Conservation (phyloP, 2,797 vertebrate species). For the Meriones psammophilus region DNA sequence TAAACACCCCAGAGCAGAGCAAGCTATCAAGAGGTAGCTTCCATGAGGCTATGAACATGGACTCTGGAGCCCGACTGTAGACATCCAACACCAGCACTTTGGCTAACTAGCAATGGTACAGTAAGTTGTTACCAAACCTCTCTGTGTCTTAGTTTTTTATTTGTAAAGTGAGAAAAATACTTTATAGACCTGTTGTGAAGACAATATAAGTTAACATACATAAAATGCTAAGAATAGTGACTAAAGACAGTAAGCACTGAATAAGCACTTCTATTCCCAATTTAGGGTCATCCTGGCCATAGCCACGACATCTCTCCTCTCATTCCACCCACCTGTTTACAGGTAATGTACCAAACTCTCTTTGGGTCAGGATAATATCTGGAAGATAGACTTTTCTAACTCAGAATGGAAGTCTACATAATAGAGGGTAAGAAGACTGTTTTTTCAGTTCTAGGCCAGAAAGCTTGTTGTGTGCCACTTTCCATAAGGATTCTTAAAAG, state of each 20-base stretch:
- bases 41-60: constrained; percentile 40
- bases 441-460: constrained; percentile 59
- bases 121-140: constrained; percentile 23
- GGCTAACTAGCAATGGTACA: constrained; percentile 6
- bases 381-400: constrained; percentile 51
- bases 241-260: constrained; percentile 38
- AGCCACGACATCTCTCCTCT: constrained; percentile 64
- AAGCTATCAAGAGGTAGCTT: constrained; percentile 55
- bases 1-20: constrained; percentile 53
- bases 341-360: constrained; percentile 58
- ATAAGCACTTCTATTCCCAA: constrained; percentile 21
- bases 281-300: constrained; percentile 35
- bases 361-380: constrained; percentile 30
- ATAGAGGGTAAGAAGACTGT: constrained; percentile 57
- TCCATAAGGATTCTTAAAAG: constrained; percentile 45
- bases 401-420: constrained; percentile 61
- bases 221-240: constrained; percentile 40
- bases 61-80: constrained; percentile 32
- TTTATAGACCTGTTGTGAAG: constrained; percentile 57
- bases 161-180: constrained; percentile 68
- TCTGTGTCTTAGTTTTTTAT: constrained; percentile 58
- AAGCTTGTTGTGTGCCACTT: constrained; percentile 43
- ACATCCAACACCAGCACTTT: constrained; percentile 52
- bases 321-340: constrained; percentile 48
- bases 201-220: constrained; percentile 52